A percentile compares a stretch with the other conserved stretches of the same genome.
Evolutionary conservation across 1,140 invertebrate genomes (phyloP).

Genomic region (Meteorus sp.): DNA sequence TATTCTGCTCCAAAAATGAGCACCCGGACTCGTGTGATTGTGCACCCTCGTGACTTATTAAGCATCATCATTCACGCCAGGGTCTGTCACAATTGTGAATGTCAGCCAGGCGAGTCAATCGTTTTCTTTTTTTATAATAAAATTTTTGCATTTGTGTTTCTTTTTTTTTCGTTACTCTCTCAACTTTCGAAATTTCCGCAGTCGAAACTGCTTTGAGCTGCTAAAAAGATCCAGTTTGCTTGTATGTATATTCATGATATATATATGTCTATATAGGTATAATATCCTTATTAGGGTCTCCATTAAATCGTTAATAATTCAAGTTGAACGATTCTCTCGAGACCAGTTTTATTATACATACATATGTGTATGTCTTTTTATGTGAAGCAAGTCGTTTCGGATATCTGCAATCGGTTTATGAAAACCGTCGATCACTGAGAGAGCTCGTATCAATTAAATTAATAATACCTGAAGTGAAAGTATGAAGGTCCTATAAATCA

Average conservation of each 20-base stretch:
- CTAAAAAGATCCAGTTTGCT: constrained; percentile 2
- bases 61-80: constrained; percentile 3
- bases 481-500: constrained; percentile 1
- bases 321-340: constrained; percentile 11
- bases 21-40: constrained; percentile 7
- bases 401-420: not conserved
- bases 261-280: no score
- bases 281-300: constrained; percentile 10
- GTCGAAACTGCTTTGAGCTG: not conserved
- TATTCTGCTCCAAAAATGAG: constrained; percentile 3
- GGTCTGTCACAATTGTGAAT: constrained; percentile 1
- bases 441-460: constrained; percentile 12
- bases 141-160: no score
- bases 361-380: constrained; percentile 2
- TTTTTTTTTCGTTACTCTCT: not conserved
- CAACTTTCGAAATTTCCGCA: not conserved
- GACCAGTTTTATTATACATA: constrained; percentile 17
- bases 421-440: constrained; percentile 1
- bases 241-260: no score
- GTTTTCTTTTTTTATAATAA: not conserved
- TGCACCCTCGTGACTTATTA: constrained; percentile 1
- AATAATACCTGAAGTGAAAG: constrained; percentile 16
- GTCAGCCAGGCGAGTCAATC: not conserved
- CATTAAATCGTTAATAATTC: constrained; percentile 18
- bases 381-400: not conserved